Evolutionary conservation across 2,797 vertebrate species (phyloP), one percentile per base, ranked within the genome.

Genomic region (Centropyge bicolor): DNA sequence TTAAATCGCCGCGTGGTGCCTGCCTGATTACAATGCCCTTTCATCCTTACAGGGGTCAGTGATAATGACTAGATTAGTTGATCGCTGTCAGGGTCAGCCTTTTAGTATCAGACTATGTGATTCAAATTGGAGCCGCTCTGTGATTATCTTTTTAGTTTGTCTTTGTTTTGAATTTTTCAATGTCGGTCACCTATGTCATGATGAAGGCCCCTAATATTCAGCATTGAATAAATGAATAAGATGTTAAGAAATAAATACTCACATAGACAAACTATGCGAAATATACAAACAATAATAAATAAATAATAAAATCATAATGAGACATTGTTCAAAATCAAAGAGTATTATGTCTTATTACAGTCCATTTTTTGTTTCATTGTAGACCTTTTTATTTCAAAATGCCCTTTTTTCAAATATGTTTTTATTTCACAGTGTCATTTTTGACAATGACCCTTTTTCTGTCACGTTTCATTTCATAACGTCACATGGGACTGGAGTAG

Each of bases 21-120:
- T 38, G 67, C 17, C 45, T 83, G 73, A 92, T 89, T 76, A 70
- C 56, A 35, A 54, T 78, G 81, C 48, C 88, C 81, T 85, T 65
- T 78, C 54, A 51, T 78, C 85, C 71, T 66, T 55, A 40, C 71
- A 84, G 78, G 76, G 87, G 81, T 91, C 90, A 90, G 51, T 71
- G 72, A 84, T 83, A 79, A 88, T 84, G 76, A 83, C 45, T 52
- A 65, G 65, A 88, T 84, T 49, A 70, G 51, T 14, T 74, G 63
- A 88, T 72, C 79, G 64, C 57, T 70, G 49, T 70, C 49, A 69
- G 70, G 74, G 69, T 84, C 74, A 56, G 56, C 10, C 57, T 72
- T 74, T 85, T 40, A 35, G 22, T 45, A 31, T n/a, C 31, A 57
- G 24, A 40, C 27, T 59, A 40, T 57, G 51, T 19, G 60, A 76